Evolutionary conservation across 2,888 invertebrate genomes (phyloP).

Genomic region (Ditula angustiorana): DNA sequence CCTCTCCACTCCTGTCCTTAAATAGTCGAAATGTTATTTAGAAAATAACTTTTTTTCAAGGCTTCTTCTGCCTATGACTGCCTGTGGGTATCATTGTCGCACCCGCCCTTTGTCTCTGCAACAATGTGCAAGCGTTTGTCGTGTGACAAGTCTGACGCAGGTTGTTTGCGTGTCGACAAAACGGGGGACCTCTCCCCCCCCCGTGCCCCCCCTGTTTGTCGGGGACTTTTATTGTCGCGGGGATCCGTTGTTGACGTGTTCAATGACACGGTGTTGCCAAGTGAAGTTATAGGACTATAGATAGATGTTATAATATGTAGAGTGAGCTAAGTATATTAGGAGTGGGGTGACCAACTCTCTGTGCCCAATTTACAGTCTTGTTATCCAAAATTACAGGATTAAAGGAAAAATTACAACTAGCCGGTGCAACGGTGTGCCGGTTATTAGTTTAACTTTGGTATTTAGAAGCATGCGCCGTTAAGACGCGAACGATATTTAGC

Average conservation of each 20-base stretch:
- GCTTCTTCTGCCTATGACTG: slow-evolving; percentile 19
- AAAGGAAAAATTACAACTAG: too few species aligned
- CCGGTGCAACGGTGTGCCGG: too few species aligned
- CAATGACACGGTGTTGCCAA: slow-evolving; percentile 15
- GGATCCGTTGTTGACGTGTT: not conserved
- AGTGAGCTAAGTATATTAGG: too few species aligned
- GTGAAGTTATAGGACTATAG: not conserved
- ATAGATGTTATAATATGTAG: not conserved
- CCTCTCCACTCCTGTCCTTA: not conserved
- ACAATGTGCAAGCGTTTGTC: slow-evolving; percentile 25
- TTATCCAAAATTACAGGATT: too few species aligned
- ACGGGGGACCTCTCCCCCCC: not conserved
- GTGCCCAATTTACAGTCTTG: too few species aligned
- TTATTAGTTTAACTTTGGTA: too few species aligned
- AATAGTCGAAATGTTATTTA: not conserved
- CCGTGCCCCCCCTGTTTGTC: slow-evolving; percentile 16
- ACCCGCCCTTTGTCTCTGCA: slow-evolving; percentile 14
- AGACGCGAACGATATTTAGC: slow-evolving; percentile 3
- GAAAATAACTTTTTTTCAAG: not conserved
- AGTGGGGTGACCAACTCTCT: too few species aligned
- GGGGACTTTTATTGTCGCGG: slow-evolving; percentile 20
- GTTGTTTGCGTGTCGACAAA: not conserved
- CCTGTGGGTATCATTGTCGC: not conserved
- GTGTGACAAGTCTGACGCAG: slow-evolving; percentile 5
- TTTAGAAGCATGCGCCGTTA: too few species aligned